These are phyloP conservation scores for Rotaria sp. DNA, from an alignment of 2,888 invertebrate genomes.

Conservation along the genomic window DNA sequence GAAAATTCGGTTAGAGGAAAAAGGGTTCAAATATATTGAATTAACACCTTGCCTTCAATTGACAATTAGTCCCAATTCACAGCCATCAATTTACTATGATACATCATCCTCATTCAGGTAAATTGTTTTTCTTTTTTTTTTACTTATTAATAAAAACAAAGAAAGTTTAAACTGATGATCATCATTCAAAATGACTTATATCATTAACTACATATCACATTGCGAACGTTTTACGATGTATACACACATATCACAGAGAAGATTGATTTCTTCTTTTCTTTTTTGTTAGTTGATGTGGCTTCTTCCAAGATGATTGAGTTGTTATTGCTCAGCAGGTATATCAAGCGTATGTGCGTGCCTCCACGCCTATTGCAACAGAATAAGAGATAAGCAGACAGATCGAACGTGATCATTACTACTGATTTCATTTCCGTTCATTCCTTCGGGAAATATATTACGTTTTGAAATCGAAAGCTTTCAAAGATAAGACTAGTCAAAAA, in stretches of 20 bases:
- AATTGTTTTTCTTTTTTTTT: neutral
- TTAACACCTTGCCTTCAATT: constrained; percentile 9
- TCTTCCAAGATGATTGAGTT: constrained; percentile 8
- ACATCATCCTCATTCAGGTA: constrained; percentile 13
- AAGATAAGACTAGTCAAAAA: neutral
- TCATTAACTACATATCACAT: constrained; percentile 11
- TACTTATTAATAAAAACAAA: neutral
- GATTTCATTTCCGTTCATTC: constrained; percentile 13
- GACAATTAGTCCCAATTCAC: constrained; percentile 1
- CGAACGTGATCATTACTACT: neutral
- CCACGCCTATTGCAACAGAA: constrained; percentile 4
- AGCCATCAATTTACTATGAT: neutral
- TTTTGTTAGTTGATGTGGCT: neutral
- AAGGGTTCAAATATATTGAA: constrained; percentile 11
- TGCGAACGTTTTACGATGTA: constrained; percentile 9
- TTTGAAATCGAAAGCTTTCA: neutral
- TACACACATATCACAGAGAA: constrained; percentile 4
- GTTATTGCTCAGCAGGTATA: constrained; percentile 26
- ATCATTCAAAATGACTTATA: constrained; percentile 5
- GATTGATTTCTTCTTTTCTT: neutral
- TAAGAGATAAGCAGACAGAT: constrained; percentile 8
- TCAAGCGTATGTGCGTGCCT: neutral
- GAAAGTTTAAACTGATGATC: neutral
- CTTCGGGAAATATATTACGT: constrained; percentile 13
- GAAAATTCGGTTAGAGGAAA: constrained; percentile 7